Conservation (phyloP, 2,888 invertebrate species). For the Ethmia dodecea region DNA sequence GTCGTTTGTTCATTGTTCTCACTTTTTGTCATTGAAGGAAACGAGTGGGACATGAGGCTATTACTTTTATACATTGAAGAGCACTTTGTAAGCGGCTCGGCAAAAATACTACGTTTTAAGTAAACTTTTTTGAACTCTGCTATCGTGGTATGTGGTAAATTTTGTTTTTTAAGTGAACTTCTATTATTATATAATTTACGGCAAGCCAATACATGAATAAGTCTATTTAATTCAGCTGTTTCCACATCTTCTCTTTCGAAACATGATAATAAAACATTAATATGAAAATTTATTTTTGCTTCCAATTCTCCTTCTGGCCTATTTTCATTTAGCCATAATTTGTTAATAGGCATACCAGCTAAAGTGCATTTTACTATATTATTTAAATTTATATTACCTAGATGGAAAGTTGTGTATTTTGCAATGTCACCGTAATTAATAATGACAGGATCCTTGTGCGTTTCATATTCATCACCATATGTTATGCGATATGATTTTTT, state of each 20-base stretch:
- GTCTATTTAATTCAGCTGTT: conserved; percentile 49
- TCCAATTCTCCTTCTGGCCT: conserved; percentile 37
- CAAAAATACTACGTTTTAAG: conserved; percentile 57
- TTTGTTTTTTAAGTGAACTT: conserved; percentile 51
- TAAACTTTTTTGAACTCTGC: conserved; percentile 56
- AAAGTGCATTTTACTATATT: conserved; percentile 45
- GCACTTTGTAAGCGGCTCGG: conserved; percentile 45
- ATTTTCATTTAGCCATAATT: conserved; percentile 42
- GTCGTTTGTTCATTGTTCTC: conserved; percentile 26
- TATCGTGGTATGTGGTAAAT: conserved; percentile 37
- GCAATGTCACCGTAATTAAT: conserved; percentile 53
- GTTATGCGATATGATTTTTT: conserved; percentile 52
- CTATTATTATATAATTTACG: conserved; percentile 61
- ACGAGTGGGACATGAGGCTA: conserved; percentile 31
- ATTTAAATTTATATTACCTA: conserved; percentile 53
- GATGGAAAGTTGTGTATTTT: conserved; percentile 54
- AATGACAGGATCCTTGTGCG: conserved; percentile 47
- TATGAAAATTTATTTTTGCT: conserved; percentile 59
- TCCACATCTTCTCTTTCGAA: conserved; percentile 58
- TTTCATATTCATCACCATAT: conserved; percentile 58
- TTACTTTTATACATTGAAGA: conserved; percentile 26
- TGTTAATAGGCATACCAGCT: conserved; percentile 49
- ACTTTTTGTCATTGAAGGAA: conserved; percentile 42
- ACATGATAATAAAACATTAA: conserved; percentile 56
- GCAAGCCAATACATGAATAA: conserved; percentile 56